Evolutionary conservation across 2,888 invertebrate genomes (phyloP).

Genomic region (Podabrus alpinus): DNA sequence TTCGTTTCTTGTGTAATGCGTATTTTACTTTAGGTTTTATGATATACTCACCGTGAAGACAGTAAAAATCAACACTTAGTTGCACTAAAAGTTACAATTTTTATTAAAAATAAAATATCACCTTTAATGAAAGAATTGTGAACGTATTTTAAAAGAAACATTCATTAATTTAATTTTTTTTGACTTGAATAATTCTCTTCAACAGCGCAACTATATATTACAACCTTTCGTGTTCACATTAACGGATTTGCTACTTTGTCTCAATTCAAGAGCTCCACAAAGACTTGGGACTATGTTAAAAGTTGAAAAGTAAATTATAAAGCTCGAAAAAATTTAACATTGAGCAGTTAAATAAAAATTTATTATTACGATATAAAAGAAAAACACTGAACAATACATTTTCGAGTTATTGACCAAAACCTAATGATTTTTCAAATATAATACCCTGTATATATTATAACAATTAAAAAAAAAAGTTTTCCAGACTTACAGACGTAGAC

Average conservation of each 20-base stretch:
- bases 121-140: neutral
- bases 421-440: too few species aligned
- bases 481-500: too few species aligned
- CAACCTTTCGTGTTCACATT: too few species aligned
- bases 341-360: too few species aligned
- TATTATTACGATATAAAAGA: too few species aligned
- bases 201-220: neutral
- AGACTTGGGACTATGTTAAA: too few species aligned
- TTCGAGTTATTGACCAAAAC: too few species aligned
- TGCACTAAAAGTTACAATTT: neutral
- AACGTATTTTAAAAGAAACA: neutral
- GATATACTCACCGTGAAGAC: neutral
- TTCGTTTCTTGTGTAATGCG: neutral
- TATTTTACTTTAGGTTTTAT: neutral
- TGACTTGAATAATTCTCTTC: neutral
- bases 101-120: neutral
- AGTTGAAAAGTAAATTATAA: too few species aligned
- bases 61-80: neutral
- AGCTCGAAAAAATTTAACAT: too few species aligned
- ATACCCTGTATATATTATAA: too few species aligned
- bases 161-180: neutral
- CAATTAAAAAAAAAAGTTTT: too few species aligned
- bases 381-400: too few species aligned
- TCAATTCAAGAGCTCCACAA: neutral
- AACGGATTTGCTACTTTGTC: neutral